phyloP scores from a whole-genome alignment of 2,113 vertebrate genomes.

The Pteruthius melanotis region DNA sequence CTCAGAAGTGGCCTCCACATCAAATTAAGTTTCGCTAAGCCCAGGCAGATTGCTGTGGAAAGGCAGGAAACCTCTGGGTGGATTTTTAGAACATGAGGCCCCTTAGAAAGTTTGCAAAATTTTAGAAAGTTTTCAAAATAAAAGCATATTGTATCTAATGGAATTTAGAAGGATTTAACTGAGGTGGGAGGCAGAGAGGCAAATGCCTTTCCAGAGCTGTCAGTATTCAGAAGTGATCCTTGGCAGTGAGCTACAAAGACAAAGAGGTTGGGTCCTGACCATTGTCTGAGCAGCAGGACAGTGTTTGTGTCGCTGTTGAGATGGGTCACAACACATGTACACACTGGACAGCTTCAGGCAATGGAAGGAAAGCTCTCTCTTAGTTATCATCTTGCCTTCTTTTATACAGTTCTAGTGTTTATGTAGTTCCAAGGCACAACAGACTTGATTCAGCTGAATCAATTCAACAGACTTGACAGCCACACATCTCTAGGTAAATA shows the following conservation, averaged over 20 bases:
- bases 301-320: not conserved
- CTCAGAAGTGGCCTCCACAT: conserved; percentile 52
- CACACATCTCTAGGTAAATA: too few relatives aligned
- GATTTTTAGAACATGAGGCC: not conserved
- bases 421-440: too few relatives aligned
- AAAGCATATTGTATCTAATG: not conserved
- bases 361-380: too few relatives aligned
- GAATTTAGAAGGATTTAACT: not conserved
- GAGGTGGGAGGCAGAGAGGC: not conserved
- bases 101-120: not conserved
- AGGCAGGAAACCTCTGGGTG: not conserved
- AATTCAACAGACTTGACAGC: too few relatives aligned
- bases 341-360: too few relatives aligned
- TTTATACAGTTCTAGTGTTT: too few relatives aligned
- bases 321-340: too few relatives aligned
- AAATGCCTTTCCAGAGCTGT: not conserved
- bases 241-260: not conserved
- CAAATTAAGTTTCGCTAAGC: conserved; percentile 29
- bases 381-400: too few relatives aligned
- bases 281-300: not conserved
- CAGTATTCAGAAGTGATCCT: not conserved
- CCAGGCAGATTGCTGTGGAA: not conserved
- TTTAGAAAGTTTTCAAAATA: not conserved
- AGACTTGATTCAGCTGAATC: too few relatives aligned
- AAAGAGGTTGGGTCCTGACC: not conserved